Evolutionary conservation across 1,140 invertebrate species (phyloP).

Genomic region (Brachionus calyciflorus): DNA sequence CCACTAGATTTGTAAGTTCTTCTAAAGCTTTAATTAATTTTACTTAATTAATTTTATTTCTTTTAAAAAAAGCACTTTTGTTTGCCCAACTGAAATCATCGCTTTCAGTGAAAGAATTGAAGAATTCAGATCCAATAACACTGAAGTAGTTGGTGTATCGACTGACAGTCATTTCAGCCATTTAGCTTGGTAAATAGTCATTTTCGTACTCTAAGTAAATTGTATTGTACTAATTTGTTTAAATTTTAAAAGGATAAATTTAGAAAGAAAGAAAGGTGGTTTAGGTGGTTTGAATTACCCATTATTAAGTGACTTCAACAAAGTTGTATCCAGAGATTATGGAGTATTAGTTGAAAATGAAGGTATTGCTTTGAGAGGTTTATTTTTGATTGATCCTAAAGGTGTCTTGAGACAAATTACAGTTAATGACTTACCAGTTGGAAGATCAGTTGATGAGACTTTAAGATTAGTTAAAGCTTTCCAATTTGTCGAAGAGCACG

Average conservation of each 20-base stretch:
- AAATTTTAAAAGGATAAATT: conserved; percentile 25
- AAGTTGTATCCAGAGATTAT: conserved; percentile 79
- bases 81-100: conserved; percentile 91
- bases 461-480: conserved; percentile 85
- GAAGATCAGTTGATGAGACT: conserved; percentile 81
- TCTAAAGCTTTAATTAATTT: not conserved
- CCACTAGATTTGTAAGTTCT: conserved; percentile 75
- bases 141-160: conserved; percentile 83
- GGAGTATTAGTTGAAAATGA: conserved; percentile 79
- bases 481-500: conserved; percentile 85
- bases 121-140: conserved; percentile 80
- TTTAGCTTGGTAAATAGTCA: conserved; percentile 72
- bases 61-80: conserved; percentile 81
- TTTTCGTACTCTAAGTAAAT: not conserved
- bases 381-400: conserved; percentile 70
- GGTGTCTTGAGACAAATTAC: conserved; percentile 69
- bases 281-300: conserved; percentile 83
- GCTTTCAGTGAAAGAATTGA: conserved; percentile 85
- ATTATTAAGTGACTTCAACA: conserved; percentile 85
- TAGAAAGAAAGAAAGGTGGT: conserved; percentile 72
- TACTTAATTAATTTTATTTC: conserved; percentile 11
- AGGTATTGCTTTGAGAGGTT: conserved; percentile 75
- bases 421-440: conserved; percentile 71
- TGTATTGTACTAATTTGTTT: not conserved
- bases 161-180: conserved; percentile 93